Base-by-base conservation (phyloP, 2,888 invertebrate species). In the Caenorhabditis sp. region DNA sequence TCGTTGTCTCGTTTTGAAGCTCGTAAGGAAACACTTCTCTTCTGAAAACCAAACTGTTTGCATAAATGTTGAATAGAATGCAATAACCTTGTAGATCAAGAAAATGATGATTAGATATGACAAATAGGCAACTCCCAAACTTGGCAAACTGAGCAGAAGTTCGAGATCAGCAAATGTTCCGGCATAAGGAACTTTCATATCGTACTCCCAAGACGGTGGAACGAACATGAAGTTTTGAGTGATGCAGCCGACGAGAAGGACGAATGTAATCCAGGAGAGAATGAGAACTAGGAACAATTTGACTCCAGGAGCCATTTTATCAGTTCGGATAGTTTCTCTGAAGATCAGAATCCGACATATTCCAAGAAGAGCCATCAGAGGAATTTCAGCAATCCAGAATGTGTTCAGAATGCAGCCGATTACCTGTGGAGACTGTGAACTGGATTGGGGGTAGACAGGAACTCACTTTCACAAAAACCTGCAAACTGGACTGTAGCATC, bases 341-440 rank as follows among this genome's bases (percentile, higher is more conserved):
- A 78, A 69, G 13, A 82, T 69, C 6, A 64, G 28, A 11, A 78
- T 72, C n/a, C 82, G 40, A 9, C 61, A 65, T 8, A 72, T 28
- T 9, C 72, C 62, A 1, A 82, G 50, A 26, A 82, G 65, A 24
- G 71, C 50, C 82, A 82, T 78, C 1, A 82, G 53, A 15, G 82
- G 82, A 32, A 82, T 72, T 22, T 70, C 64, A 3, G 69, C 72
- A 1, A 82, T 56, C 82, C 82, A 82, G 15, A 82, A 58, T 11
- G 70, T 78, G 35, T 82, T 82, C 37, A 70, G 68, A 0, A 58
- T 68, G 40, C 67, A 67, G 6, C 78, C 82, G 18, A 76, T 56
- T 3, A 72, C 69, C 78, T 72, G n/a, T n/a, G 64, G 56, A 71
- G 47, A 8, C 4, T 1, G 28, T 15, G n/a, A 24, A 24, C n/a